phyloP scores from a whole-genome alignment of 1,140 invertebrate species.

The Babylonia areolata region DNA sequence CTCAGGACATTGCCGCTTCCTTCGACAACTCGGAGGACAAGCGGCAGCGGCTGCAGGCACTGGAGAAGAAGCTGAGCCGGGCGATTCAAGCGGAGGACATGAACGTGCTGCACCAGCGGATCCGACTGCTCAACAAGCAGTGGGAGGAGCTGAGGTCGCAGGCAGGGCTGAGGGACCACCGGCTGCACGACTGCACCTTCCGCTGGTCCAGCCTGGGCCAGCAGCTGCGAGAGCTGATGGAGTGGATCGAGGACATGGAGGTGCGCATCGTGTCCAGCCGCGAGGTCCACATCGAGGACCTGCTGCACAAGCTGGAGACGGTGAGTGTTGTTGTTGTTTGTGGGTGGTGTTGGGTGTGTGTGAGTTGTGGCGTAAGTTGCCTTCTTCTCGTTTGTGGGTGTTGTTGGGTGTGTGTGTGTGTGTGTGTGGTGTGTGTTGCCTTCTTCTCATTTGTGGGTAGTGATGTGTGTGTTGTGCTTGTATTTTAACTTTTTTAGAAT shows the following conservation, averaged over 20 bases:
- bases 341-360: too few species aligned
- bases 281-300: conserved; percentile 71
- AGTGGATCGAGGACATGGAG: conserved; percentile 71
- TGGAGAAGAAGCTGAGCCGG: conserved; percentile 89
- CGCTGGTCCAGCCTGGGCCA: conserved; percentile 67
- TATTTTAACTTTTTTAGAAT: too few species aligned
- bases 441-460: too few species aligned
- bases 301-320: conserved; percentile 70
- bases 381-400: too few species aligned
- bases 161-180: conserved; percentile 57
- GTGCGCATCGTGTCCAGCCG: conserved; percentile 60
- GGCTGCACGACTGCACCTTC: conserved; percentile 63
- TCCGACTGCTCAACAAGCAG: conserved; percentile 83
- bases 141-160: conserved; percentile 72
- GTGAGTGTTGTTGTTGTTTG: conserved; percentile 58
- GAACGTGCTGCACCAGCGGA: conserved; percentile 84
- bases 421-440: too few species aligned
- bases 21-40: conserved; percentile 68
- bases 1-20: conserved; percentile 64
- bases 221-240: conserved; percentile 58
- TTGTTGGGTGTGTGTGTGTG: too few species aligned
- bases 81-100: conserved; percentile 91
- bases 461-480: too few species aligned
- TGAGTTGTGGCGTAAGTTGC: too few species aligned
- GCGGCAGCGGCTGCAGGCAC: conserved; percentile 80